phyloP scores from a whole-genome alignment of 2,797 vertebrate species.

The Tokudaia tokunoshimensis region DNA sequence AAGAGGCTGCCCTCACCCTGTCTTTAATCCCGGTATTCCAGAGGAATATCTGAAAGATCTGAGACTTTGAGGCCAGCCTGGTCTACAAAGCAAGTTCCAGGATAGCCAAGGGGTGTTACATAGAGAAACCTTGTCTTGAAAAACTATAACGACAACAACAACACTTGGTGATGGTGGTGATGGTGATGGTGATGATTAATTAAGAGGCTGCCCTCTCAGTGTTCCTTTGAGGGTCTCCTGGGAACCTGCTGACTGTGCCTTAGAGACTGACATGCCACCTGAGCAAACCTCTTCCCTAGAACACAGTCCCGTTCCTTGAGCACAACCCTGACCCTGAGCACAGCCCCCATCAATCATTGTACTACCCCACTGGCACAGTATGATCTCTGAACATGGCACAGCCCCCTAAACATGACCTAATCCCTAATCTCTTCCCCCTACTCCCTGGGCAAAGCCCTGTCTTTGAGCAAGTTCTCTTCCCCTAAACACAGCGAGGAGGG shows the following conservation, averaged over 20 bases:
- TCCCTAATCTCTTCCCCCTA: neutral
- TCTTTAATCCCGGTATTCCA: neutral
- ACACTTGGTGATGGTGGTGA: neutral
- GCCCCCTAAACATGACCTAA: neutral
- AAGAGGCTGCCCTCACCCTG: constrained; percentile 63
- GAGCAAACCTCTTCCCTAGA: neutral
- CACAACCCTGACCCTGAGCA: neutral
- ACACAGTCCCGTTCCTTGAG: neutral
- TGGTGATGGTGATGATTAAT: neutral
- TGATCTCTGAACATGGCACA: neutral
- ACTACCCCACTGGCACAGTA: no score
- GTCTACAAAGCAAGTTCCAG: neutral
- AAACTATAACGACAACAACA: neutral
- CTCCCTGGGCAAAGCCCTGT: neutral
- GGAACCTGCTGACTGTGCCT: neutral
- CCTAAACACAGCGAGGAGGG: no score
- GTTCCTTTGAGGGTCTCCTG: neutral
- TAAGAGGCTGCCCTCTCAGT: constrained; percentile 48
- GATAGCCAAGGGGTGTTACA: neutral
- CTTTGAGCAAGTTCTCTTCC: neutral
- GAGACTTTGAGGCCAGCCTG: neutral
- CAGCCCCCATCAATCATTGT: neutral
- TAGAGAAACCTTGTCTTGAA: neutral
- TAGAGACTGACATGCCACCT: neutral
- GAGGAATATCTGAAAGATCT: neutral